These are phyloP conservation scores for Amazona vittata DNA, from an alignment of 2,113 vertebrate genomes.

Conservation along the genomic window DNA sequence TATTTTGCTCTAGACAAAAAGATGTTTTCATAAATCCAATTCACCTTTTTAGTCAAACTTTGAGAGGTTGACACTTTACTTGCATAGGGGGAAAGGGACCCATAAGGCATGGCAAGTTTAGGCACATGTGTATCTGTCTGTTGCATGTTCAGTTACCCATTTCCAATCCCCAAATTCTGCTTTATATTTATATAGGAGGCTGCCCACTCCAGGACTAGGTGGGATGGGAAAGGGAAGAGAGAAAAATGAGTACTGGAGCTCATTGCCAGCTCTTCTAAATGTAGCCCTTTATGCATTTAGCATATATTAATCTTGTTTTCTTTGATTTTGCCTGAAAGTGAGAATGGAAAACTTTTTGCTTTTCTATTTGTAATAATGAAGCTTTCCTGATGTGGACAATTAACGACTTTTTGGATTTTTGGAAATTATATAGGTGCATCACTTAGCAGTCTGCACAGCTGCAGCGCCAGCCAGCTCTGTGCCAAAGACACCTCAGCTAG, in stretches of 20 bases:
- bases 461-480: not conserved
- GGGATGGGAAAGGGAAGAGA: not conserved
- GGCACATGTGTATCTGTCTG: not conserved
- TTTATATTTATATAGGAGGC: not conserved
- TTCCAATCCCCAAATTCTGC: not conserved
- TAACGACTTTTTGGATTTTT: not conserved
- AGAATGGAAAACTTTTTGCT: not conserved
- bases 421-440: not conserved
- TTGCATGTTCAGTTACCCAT: not conserved
- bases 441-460: not conserved
- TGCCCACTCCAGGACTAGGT: not conserved
- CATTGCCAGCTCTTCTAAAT: not conserved
- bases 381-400: not conserved
- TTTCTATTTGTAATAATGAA: not conserved
- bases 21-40: not conserved
- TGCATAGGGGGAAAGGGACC: not conserved
- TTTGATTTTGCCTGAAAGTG: not conserved
- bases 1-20: not conserved
- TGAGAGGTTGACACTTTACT: not conserved
- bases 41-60: not conserved
- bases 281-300: accelerated
- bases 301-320: not conserved
- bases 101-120: accelerated
- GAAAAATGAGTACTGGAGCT: not conserved
- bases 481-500: not conserved